Conservation (phyloP, 1,140 invertebrate genomes). For the Drosophila kanapiae region DNA sequence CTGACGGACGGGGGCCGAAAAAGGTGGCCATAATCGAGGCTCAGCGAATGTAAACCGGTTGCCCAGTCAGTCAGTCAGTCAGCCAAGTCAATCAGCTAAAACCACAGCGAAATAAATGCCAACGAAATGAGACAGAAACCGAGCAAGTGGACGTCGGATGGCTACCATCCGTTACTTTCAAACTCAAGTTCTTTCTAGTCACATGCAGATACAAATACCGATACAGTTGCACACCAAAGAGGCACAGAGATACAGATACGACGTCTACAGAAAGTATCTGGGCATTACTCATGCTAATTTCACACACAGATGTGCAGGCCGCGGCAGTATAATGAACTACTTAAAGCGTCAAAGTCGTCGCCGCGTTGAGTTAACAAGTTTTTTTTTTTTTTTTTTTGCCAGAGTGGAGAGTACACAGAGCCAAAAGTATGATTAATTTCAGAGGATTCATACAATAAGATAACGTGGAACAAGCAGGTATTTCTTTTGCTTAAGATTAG, state of each 20-base stretch:
- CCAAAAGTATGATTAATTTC: not conserved
- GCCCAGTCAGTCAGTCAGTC: constrained; percentile 45
- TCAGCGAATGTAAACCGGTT: constrained; percentile 60
- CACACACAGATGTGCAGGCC: constrained; percentile 31
- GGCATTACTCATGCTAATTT: constrained; percentile 82
- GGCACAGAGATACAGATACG: constrained; percentile 9
- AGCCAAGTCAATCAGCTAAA: constrained; percentile 46
- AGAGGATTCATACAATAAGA: not conserved
- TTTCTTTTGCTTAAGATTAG: not conserved
- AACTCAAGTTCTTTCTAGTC: constrained; percentile 53
- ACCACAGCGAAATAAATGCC: constrained; percentile 64
- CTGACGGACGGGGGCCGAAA: constrained; percentile 22
- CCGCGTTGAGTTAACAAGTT: constrained; percentile 36
- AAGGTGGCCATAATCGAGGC: constrained; percentile 14
- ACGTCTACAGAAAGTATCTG: constrained; percentile 47
- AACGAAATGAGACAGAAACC: constrained; percentile 66
- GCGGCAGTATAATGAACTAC: constrained; percentile 75
- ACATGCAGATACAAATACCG: constrained; percentile 42
- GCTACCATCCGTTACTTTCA: constrained; percentile 59
- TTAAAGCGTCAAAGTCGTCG: constrained; percentile 64
- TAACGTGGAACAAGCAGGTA: not conserved
- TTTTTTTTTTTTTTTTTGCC: not conserved
- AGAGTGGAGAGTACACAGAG: constrained; percentile 29
- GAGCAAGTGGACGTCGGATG: constrained; percentile 41
- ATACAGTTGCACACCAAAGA: constrained; percentile 11